These are phyloP conservation scores for Aleiodes sp. DNA, from an alignment of 1,140 invertebrate genomes.

Conservation along the genomic window DNA sequence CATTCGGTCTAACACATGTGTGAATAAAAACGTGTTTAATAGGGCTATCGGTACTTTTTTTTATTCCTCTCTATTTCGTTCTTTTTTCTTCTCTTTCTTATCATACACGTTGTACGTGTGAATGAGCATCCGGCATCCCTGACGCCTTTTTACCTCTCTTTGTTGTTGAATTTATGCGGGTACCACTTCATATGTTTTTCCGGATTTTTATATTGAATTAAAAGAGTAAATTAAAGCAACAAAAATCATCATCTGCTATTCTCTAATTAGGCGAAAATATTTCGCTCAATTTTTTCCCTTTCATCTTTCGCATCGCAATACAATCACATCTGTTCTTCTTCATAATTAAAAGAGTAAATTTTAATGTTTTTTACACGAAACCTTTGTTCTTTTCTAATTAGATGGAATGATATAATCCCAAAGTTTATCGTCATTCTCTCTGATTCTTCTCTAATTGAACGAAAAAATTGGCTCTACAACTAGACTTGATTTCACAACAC, in stretches of 20 bases:
- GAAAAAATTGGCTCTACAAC: no score
- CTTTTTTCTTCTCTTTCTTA: no score
- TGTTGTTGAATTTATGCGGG: constrained; percentile 6
- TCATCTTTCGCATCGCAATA: no score
- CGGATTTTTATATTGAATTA: neutral
- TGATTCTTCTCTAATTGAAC: neutral
- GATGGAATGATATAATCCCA: neutral
- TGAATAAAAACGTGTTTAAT: constrained; percentile 51
- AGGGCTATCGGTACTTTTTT: constrained; percentile 14
- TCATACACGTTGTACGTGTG: constrained; percentile 40
- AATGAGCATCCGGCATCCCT: constrained; percentile 53
- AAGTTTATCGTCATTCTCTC: neutral
- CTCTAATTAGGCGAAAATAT: neutral
- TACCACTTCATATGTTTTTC: neutral
- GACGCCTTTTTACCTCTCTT: constrained; percentile 27
- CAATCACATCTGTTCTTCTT: no score
- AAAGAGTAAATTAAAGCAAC: no score
- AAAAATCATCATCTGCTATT: neutral
- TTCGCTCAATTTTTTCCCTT: neutral
- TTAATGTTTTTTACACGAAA: no score
- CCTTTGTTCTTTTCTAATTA: no score
- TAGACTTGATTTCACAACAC: no score
- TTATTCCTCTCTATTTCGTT: constrained; percentile 40
- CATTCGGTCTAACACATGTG: constrained; percentile 44
- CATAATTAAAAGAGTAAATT: no score